Conservation (phyloP, 2,888 invertebrate species). For the Timema cristinae region DNA sequence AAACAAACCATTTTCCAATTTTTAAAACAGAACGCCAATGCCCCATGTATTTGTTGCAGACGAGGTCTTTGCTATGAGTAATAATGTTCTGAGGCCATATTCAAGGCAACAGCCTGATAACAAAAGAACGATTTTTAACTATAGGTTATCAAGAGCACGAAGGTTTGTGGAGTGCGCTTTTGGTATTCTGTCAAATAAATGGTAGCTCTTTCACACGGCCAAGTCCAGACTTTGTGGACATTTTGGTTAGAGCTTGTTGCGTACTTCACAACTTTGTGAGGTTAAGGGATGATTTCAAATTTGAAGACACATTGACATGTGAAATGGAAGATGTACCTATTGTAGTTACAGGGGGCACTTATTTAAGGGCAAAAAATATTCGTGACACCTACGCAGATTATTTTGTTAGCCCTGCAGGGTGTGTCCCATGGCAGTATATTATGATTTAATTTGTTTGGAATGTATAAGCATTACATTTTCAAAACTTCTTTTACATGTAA, state of each 20-base stretch:
- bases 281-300: neutral
- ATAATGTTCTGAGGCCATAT: neutral
- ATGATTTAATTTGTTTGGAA: neutral
- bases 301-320: neutral
- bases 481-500: no score
- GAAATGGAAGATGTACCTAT: neutral
- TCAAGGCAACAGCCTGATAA: neutral
- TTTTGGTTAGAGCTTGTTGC: neutral
- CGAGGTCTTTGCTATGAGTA: neutral
- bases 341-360: neutral
- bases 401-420: neutral
- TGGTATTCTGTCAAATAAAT: constrained; percentile 12
- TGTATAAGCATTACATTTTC: no score
- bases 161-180: neutral
- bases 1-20: neutral
- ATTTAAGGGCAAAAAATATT: neutral
- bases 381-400: neutral
- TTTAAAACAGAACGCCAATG: neutral
- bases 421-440: constrained; percentile 5
- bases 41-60: neutral
- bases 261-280: neutral
- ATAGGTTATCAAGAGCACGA: neutral
- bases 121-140: neutral
- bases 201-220: neutral
- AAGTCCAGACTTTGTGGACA: neutral